Evolutionary conservation across 2,113 vertebrate species (phyloP), one percentile per base, ranked within the genome.

Genomic region (Aegotheles bennettii): DNA sequence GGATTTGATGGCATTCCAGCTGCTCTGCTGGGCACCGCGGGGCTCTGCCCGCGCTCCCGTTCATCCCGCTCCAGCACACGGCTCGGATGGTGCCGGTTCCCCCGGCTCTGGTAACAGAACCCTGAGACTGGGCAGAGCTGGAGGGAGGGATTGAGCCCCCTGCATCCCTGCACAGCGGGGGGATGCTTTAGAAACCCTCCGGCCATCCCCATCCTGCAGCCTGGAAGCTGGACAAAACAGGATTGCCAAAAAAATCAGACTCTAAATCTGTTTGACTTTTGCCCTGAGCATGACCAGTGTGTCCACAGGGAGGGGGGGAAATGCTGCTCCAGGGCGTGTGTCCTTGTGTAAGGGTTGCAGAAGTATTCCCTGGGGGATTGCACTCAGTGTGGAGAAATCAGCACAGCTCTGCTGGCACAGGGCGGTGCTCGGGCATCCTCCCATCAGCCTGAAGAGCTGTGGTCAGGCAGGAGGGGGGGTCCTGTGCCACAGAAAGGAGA

Each of bases 11-110:
- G 61, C 56, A 8, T 69, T 87, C 16, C 56, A 25, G 80, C 53
- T 1, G 18, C 61, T 75, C 51, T 4, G 38, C 18, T 15, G 64
- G 31, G 82, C 73, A 31, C 90, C 0, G 3, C 10, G 11, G 69
- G 61, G 63, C 92, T 38, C 87, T 67, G 92, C 64, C 60, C 42
- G 13, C 9, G 10, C 75, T 84, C 84, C 81, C 26, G 3, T 53
- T 74, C 35, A 16, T 75, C 56, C 61, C 0, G 8, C 38, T 93
- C 83, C 61, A 38, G 51, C 0, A 0, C 20, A 15, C 0, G 0
- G 59, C 86, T 16, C 3, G 2, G 57, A 3, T 75, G 81, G 59
- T 5, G 13, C 61, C 3, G 2, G 19, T 80, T 81, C 65, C 60
- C 40, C 36, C 0, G 0, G 69, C 91, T 91, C 89, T 70, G 81